These are phyloP conservation scores for Drosophila micromelanica DNA, from an alignment of 1,140 invertebrate species.

Conservation along the genomic window DNA sequence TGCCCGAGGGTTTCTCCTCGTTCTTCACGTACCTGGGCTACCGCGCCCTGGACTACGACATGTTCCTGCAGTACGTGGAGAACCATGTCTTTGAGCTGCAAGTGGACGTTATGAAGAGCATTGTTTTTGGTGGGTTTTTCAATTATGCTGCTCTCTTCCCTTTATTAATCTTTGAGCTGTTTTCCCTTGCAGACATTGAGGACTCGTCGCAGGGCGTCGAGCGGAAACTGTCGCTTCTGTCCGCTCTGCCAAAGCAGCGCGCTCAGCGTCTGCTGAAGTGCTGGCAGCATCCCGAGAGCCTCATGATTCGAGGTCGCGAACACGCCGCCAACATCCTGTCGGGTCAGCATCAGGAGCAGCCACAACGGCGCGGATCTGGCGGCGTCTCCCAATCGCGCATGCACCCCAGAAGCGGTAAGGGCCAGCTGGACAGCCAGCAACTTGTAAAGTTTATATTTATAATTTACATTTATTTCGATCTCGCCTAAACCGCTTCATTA, in stretches of 20 bases:
- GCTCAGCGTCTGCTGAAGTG: conserved; percentile 91
- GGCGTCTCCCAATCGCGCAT: conserved; percentile 52
- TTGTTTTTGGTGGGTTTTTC: conserved; percentile 88
- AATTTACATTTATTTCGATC: conserved; percentile 2
- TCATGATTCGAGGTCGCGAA: conserved; percentile 91
- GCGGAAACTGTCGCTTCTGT: conserved; percentile 90
- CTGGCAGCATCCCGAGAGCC: conserved; percentile 91
- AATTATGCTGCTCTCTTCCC: conserved; percentile 74
- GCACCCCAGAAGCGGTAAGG: conserved; percentile 60
- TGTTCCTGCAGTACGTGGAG: conserved; percentile 92
- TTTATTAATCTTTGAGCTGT: not conserved
- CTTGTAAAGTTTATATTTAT: not conserved
- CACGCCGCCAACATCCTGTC: conserved; percentile 91
- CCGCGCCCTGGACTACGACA: conserved; percentile 89
- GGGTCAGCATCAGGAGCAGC: conserved; percentile 86
- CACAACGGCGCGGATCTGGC: conserved; percentile 56
- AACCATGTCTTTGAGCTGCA: conserved; percentile 93
- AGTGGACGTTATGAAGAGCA: conserved; percentile 93
- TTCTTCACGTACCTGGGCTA: conserved; percentile 94
- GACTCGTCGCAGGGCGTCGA: conserved; percentile 88
- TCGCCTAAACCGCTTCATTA: conserved; percentile 13
- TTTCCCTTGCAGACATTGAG: conserved; percentile 87
- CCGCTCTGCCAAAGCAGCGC: conserved; percentile 89
- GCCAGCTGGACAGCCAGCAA: no score
- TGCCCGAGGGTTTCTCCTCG: conserved; percentile 93